Percentiles rank a stretch among this genome's conserved stretches.
These are phyloP conservation scores for Heliconius charithonia DNA, from an alignment of 2,888 invertebrate genomes.

Conservation along the genomic window DNA sequence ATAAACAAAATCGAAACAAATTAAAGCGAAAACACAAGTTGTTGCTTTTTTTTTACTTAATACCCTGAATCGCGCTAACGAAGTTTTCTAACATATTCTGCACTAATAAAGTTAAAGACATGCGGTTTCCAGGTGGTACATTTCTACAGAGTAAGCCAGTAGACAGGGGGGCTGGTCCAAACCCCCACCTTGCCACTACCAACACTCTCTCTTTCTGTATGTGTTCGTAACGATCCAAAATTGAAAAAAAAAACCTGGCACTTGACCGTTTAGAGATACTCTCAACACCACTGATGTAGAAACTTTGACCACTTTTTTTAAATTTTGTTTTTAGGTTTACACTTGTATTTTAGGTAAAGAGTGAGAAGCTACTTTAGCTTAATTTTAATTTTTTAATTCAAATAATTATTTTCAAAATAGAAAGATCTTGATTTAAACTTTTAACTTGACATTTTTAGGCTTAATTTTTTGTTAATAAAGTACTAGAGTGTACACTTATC, in stretches of 20 bases:
- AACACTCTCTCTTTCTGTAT: constrained; percentile 66
- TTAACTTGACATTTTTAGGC: too few relatives aligned
- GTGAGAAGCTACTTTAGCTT: too few relatives aligned
- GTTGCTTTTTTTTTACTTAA: background rate
- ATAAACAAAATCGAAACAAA: background rate
- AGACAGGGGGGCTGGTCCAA: constrained; percentile 64
- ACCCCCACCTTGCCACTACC: constrained; percentile 60
- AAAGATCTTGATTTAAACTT: too few relatives aligned
- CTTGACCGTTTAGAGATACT: constrained; percentile 76
- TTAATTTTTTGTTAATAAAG: too few relatives aligned
- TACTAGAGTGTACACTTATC: too few relatives aligned
- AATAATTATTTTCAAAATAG: too few relatives aligned
- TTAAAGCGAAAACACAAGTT: too few relatives aligned
- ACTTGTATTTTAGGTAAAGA: background rate
- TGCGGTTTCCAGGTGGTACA: constrained; percentile 59
- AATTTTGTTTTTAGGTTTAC: background rate
- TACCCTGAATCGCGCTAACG: constrained; percentile 61
- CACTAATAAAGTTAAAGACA: constrained; percentile 34
- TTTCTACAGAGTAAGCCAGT: constrained; percentile 76
- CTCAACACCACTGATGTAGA: constrained; percentile 79
- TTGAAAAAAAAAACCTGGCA: constrained; percentile 71
- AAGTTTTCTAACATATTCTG: constrained; percentile 47
- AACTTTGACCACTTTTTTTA: constrained; percentile 64
- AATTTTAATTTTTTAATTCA: too few relatives aligned
- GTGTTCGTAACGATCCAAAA: constrained; percentile 68